Evolutionary conservation across 2,797 vertebrate species (phyloP).

Genomic region (Silurus lanzhouensis): DNA sequence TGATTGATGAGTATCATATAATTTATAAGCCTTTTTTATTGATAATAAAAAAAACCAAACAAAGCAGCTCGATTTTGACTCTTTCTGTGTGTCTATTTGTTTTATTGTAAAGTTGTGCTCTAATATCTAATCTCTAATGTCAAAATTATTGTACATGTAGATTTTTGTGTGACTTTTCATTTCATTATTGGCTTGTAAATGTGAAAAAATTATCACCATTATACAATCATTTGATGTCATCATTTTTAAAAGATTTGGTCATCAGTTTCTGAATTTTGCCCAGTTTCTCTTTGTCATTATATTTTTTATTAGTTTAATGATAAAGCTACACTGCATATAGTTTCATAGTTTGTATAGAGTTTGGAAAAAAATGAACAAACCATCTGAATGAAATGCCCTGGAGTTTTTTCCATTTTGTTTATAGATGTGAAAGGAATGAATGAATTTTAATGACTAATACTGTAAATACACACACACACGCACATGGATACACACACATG

Average conservation of each 20-base stretch:
- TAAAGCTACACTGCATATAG: not conserved
- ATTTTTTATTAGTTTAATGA: not conserved
- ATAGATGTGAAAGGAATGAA: not conserved
- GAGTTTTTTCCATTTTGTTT: not conserved
- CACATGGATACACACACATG: not conserved
- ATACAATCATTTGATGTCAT: not conserved
- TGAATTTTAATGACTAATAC: slow-evolving; percentile 7
- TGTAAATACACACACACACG: not conserved
- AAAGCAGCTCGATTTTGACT: not conserved
- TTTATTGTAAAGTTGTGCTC: not conserved
- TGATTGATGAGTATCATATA: no score
- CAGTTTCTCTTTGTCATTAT: not conserved
- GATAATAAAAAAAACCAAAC: no score
- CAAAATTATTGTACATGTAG: not conserved
- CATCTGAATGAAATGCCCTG: not conserved
- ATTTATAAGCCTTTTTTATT: no score
- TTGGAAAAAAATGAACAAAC: no score
- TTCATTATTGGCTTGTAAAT: not conserved
- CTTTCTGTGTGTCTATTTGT: not conserved
- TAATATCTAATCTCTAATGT: not conserved
- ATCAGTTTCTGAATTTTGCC: not conserved
- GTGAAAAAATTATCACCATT: not conserved
- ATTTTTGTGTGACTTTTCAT: not conserved
- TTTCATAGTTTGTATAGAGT: no score
- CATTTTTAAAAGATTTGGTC: not conserved